These are phyloP conservation scores for Laspeyria flexula DNA, from an alignment of 2,888 invertebrate genomes.

Conservation along the genomic window DNA sequence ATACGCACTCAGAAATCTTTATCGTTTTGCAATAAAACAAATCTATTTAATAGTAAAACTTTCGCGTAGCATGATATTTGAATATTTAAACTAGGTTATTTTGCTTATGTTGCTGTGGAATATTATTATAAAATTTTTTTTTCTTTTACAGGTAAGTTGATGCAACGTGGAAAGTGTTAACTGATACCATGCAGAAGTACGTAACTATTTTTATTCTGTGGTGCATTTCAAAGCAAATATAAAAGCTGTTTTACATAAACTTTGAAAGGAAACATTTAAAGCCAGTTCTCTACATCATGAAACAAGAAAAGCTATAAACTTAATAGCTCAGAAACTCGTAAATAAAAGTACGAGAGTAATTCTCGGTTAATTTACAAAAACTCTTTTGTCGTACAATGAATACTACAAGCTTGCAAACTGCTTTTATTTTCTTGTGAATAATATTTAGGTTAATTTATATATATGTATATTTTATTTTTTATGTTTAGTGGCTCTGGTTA, in stretches of 20 bases:
- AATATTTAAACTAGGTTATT: too few relatives aligned
- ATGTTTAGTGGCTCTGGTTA: too few relatives aligned
- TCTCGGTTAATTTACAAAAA: conserved; percentile 12
- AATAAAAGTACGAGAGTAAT: conserved; percentile 22
- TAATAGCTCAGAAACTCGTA: conserved; percentile 24
- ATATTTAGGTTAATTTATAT: too few relatives aligned
- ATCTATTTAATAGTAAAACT: too few relatives aligned
- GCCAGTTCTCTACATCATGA: conserved; percentile 4
- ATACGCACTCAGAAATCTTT: too few relatives aligned
- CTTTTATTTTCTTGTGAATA: not conserved
- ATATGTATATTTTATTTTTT: too few relatives aligned
- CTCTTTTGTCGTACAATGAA: not conserved
- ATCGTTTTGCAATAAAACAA: too few relatives aligned
- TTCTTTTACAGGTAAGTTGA: conserved; percentile 41
- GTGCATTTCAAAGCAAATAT: too few relatives aligned
- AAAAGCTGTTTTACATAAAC: too few relatives aligned
- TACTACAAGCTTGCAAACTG: not conserved
- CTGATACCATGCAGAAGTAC: not conserved
- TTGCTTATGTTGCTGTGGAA: not conserved
- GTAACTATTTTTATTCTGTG: not conserved
- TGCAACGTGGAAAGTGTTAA: not conserved
- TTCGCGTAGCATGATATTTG: too few relatives aligned
- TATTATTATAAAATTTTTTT: not conserved
- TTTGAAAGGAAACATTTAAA: not conserved
- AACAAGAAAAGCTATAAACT: conserved; percentile 26